Percentiles rank a stretch among this genome's conserved stretches.
These are phyloP conservation scores for Ursus arctos DNA, from an alignment of 2,113 vertebrate species.

Conservation along the genomic window DNA sequence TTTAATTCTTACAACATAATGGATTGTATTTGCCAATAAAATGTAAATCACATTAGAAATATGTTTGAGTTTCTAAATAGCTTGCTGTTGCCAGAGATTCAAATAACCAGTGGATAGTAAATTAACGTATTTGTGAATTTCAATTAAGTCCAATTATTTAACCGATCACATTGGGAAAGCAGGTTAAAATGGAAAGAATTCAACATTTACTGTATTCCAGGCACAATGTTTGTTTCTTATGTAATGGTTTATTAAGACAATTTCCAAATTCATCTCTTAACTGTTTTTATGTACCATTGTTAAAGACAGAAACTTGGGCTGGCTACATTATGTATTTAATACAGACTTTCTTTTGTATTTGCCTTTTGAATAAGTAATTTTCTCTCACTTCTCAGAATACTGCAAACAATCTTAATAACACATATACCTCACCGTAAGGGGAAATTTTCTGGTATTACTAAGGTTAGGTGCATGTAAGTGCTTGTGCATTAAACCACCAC, in stretches of 20 bases:
- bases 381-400: background rate
- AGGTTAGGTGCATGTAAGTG: background rate
- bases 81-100: slow-evolving; percentile 33
- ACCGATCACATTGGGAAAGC: background rate
- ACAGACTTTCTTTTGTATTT: background rate
- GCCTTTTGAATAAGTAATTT: background rate
- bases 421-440: background rate
- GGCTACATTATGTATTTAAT: background rate
- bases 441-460: background rate
- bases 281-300: background rate
- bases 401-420: background rate
- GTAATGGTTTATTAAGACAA: background rate
- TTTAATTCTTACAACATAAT: background rate
- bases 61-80: background rate
- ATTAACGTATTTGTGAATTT: slow-evolving; percentile 31
- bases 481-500: background rate
- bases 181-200: background rate
- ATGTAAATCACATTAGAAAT: background rate
- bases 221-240: background rate
- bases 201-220: background rate
- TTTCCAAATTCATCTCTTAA: background rate
- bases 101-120: slow-evolving; percentile 15
- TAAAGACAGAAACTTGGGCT: background rate
- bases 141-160: background rate
- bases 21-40: background rate